Base-by-base conservation (phyloP, 1,140 invertebrate species). In the Metaphire vulgaris region DNA sequence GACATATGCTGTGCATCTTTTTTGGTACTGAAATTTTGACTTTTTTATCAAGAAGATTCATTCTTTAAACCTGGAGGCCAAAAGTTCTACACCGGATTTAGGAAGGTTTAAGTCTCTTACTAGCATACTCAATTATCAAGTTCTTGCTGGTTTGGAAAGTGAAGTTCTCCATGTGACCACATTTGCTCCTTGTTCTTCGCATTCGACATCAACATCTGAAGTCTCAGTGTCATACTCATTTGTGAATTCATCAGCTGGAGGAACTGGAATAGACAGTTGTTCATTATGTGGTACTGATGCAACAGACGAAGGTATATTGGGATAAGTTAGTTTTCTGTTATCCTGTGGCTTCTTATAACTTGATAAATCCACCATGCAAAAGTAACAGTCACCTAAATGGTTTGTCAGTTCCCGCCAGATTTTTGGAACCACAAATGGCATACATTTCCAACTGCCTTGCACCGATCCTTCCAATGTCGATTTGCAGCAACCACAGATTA, bases 351-450 rank as follows among this genome's bases (percentile, higher is more conserved):
- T 56, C 21, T 56, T 56, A 56, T 56, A 56, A 56, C 41, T 56
- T 12, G 41, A 12, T 56, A 21, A 56, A 21, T 56, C 41, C 41
- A 56, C 41, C 34, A 78, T 77, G 68, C 79, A 81, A 74, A 82
- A 82, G 74, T 81, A 81, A 71, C 79, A 81, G 74, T 81, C 78
- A 68, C 26, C 78, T 73, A 66, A 56, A 77, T 81, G 79, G 74
- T 83, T 78, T 74, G 74, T 79, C 26, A 76, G 79, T 74, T 80
- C 74, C 68, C 76, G 70, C 80, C 79, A 83, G 78, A 82, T 79
- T 78, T 72, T 78, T 73, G 76, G 80, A 30, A 79, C 74, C 64
- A 41, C 77, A 79, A 83, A 80, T 41, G 77, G 78, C 77, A 81
- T 77, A 12, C n/a, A 72, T 21, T 26, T 33, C n/a, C 32, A 31